Evolutionary conservation across 2,888 invertebrate genomes (phyloP).

Genomic region (Macrosoma leucophasiata): DNA sequence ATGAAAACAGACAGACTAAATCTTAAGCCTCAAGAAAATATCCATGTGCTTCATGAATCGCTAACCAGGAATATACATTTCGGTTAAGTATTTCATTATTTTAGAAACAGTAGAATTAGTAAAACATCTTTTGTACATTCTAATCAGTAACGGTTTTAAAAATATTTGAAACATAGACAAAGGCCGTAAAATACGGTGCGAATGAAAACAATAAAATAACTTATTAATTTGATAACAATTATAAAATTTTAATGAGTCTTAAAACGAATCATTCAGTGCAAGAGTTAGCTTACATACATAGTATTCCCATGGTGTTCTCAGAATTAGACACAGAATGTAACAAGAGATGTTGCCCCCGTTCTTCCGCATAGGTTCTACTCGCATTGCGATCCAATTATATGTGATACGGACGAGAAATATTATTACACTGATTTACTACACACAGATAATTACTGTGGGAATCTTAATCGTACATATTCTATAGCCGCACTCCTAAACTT

Average conservation of each 20-base stretch:
- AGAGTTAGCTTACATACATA: conserved; percentile 31
- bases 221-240: too few species aligned
- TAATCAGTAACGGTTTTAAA: too few species aligned
- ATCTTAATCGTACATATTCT: conserved; percentile 48
- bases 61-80: too few species aligned
- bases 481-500: conserved; percentile 19
- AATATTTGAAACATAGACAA: too few species aligned
- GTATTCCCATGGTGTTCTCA: conserved; percentile 67
- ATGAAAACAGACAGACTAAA: too few species aligned
- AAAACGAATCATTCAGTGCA: conserved; percentile 16
- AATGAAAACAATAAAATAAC: too few species aligned
- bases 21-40: too few species aligned
- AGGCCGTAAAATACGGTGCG: too few species aligned
- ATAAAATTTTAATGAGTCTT: conserved; percentile 15
- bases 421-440: conserved; percentile 54
- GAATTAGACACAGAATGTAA: conserved; percentile 71
- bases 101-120: too few species aligned
- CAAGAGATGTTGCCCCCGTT: conserved; percentile 58
- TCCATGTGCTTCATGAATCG: too few species aligned
- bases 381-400: conserved; percentile 71
- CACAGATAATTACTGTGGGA: conserved; percentile 63
- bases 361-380: conserved; percentile 69
- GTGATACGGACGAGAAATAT: conserved; percentile 63
- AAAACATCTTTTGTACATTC: too few species aligned
- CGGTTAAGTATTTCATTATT: too few species aligned